phyloP scores from a whole-genome alignment of 2,113 vertebrate species.

The Caranx melampygus region DNA sequence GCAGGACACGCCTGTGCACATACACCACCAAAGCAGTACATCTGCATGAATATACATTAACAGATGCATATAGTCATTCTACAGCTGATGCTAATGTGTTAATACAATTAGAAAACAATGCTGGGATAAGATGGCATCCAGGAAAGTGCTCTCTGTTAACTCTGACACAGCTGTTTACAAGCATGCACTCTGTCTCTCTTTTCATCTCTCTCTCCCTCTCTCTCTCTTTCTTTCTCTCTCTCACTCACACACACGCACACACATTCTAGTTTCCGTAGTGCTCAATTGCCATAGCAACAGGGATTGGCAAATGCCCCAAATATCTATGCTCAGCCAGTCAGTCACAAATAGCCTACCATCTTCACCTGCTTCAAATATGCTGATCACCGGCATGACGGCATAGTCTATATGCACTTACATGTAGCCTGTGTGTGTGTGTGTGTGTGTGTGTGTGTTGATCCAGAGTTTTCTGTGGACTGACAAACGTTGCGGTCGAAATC shows the following conservation, averaged over 20 bases:
- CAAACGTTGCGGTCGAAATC: not conserved
- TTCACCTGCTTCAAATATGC: slow-evolving; percentile 28
- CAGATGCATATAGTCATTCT: not conserved
- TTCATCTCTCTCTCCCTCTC: not conserved
- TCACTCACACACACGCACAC: slow-evolving; percentile 3
- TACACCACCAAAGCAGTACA: not conserved
- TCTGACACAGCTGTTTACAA: slow-evolving; percentile 59
- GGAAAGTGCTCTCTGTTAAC: slow-evolving; percentile 39
- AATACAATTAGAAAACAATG: not conserved
- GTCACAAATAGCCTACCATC: slow-evolving; percentile 46
- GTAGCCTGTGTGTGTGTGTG: slow-evolving; percentile 3
- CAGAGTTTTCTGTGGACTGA: not conserved
- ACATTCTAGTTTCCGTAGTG: slow-evolving; percentile 48
- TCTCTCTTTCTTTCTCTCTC: not conserved
- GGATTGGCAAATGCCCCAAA: slow-evolving; percentile 63
- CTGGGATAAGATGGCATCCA: not conserved
- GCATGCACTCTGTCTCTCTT: not conserved
- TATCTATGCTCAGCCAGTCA: slow-evolving; percentile 52
- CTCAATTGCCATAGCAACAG: slow-evolving; percentile 74
- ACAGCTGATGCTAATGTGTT: not conserved
- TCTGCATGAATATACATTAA: not conserved
- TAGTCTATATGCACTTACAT: not conserved
- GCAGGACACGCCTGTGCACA: not conserved
- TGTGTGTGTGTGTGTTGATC: slow-evolving; percentile 1
- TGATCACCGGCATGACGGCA: slow-evolving; percentile 4